Evolutionary conservation across 2,113 vertebrate species (phyloP), one percentile per base, ranked within the genome.

Genomic region (Oncorhynchus kisutch): DNA sequence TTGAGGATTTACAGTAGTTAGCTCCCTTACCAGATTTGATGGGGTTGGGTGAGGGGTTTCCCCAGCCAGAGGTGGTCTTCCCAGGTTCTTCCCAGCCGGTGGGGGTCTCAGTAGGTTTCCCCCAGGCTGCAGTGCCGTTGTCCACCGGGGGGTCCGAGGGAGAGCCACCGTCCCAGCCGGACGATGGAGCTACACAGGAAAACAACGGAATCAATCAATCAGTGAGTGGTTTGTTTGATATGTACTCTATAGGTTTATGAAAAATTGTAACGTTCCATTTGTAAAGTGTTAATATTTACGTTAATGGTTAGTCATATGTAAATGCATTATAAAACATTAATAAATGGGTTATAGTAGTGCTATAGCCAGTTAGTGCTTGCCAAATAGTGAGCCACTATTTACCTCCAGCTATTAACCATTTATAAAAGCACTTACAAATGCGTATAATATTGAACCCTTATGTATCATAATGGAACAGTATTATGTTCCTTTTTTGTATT

Each of bases 91-190:
- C 95, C 96, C 97, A 98, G 82, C 94, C 93, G 72, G 96, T 90
- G 80, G 94, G 95, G 68, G 94, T 83, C 49, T 97, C 97, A 59
- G 83, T 92, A 73, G 96, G 89, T 86, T 99, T 97, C 78, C 95
- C 95, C 97, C 96, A 98, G 83, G 96, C 96, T 8, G 95, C 92
- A 20, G 96, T 99, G 88, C 96, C 96, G 72, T 97, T 98, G 90
- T 98, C 97, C 74, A 91, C 90, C 34, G 87, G 75, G 86, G 96
- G 93, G 93, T 95, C 95, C 78, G 95, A 91, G 76, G 95, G 95
- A 92, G 96, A 95, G 88, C 93, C 92, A 91, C 94, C 95, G 86
- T 88, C 90, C 97, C 97, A 99, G 87, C 96, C 96, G 91, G 94
- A 83, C 0, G 59, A 62, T 62, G 87, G 70, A 82, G 85, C 92